Base-by-base conservation (phyloP, 1,140 invertebrate genomes). In the Chelonus insularis region DNA sequence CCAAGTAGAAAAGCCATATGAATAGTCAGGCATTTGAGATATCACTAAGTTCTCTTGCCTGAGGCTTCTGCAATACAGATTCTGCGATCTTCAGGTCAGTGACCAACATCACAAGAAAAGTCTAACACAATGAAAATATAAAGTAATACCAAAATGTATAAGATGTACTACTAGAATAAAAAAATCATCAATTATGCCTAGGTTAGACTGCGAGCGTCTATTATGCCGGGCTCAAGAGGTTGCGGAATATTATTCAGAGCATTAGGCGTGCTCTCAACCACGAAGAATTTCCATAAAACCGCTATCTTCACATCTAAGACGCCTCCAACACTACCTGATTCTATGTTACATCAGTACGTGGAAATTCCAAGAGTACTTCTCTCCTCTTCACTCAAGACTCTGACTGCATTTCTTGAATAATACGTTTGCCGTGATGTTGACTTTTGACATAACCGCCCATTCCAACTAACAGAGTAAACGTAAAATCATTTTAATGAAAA, bases 171-270 rank as follows among this genome's bases (percentile, higher is more conserved):
- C 25, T 50, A 57, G 71, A 71, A 73, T 72, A 74, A 73, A 71
- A 73, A 76, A 68, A 74, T 73, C 73, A 77, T 77, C 74, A 73
- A 76, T 77, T 76, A 77, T 58, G 61, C 45, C 18, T 4, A 16
- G 18, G 45, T 50, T 25, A 23, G 50, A 51, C 18, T 11, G 25
- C 50, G 60, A 58, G 37, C 57, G 57, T 57, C 67, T 69, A 70
- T 72, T 72, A 72, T 70, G 71, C 57, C 43, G 21, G 62, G 67
- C 54, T 64, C 4, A 25, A 37, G 45, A 60, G 66, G 64, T 75
- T 71, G 64, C 67, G 69, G 67, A 73, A 76, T 76, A 75, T 77
- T 77, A 77, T 76, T 76, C 75, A 75, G 71, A 72, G 69, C 69
- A 77, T 75, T 75, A 75, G 70, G 65, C 67, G 70, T 68, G 57